phyloP scores from a whole-genome alignment of 1,140 invertebrate genomes.

The Akabosia matsudoensis region DNA sequence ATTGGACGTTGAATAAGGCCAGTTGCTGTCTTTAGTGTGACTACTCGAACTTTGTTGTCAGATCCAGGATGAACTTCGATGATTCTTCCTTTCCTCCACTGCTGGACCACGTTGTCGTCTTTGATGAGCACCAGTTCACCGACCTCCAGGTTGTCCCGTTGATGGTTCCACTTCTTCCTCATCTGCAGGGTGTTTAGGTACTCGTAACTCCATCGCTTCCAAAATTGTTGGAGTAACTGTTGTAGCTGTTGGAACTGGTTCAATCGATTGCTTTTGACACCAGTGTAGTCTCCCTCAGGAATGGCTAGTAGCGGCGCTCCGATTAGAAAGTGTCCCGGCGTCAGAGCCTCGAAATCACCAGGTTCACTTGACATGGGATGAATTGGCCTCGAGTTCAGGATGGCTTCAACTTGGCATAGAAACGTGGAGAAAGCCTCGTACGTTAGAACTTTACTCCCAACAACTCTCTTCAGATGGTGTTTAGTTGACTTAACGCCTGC shows the following conservation, averaged over 20 bases:
- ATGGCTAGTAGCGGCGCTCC: not conserved
- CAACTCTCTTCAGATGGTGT: not conserved
- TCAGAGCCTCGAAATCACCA: not conserved
- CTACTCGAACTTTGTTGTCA: not conserved
- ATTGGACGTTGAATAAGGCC: not conserved
- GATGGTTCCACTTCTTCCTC: not conserved
- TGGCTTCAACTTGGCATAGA: not conserved
- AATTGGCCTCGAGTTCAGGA: not conserved
- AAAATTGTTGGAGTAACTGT: not conserved
- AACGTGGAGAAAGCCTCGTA: not conserved
- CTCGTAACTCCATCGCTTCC: not conserved
- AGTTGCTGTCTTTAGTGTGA: not conserved
- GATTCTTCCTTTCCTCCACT: not conserved
- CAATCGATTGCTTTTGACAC: not conserved
- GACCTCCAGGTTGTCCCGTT: not conserved
- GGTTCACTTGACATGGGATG: not conserved
- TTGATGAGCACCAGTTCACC: not conserved
- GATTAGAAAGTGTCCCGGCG: not conserved
- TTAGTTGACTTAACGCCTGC: not conserved
- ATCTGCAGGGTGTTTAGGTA: not conserved
- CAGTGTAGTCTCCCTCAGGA: not conserved
- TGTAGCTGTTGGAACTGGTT: not conserved
- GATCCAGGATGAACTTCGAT: not conserved
- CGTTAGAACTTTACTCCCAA: not conserved
- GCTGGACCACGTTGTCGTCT: not conserved